Base-by-base conservation (phyloP, 2,888 invertebrate genomes). In the Apantesis nais region DNA sequence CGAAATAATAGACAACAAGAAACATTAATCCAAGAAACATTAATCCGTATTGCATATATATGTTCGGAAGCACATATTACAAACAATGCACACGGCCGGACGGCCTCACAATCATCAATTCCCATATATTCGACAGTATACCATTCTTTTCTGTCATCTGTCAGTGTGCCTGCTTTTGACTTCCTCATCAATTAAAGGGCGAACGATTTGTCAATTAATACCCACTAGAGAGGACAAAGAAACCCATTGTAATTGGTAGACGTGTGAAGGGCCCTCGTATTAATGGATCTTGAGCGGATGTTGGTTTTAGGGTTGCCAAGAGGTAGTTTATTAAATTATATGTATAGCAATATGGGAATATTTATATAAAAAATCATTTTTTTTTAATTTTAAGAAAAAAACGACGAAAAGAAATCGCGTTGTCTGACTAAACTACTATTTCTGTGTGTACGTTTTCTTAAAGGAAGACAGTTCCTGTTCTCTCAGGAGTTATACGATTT, bases 151-250 rank as follows among this genome's bases (percentile, higher is more conserved):
- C 69, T 75, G 74, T 78, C 76, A 85, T 85, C 83, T 73, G 82
- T 84, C 85, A 80, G 74, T 73, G 61, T 62, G 77, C 68, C 81
- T 84, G 83, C 78, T 83, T 85, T 81, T 83, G 83, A 83, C 78
- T 82, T 74, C 29, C 64, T 81, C 83, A 87, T 87, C 86, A 88
- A 88, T 88, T 86, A 84, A 83, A 82, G 78, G 77, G 71, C 80
- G 78, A 79, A 78, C 84, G 84, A 87, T 87, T 87, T 86, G 86
- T 88, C 91, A 88, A 92, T 92, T 92, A 92, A 90, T 90, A 86
- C 85, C 77, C 83, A 88, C 88, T 89, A 85, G 69, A 67, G 71
- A 76, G 83, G 82, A 88, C 88, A 88, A 90, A 88, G 87, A 88
- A 87, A 81, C 80, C 84, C 75, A 86, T 89, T 89, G 89, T 89